Evolutionary conservation across 2,113 vertebrate species (phyloP).

Genomic region (Benitochromis conjunctus): DNA sequence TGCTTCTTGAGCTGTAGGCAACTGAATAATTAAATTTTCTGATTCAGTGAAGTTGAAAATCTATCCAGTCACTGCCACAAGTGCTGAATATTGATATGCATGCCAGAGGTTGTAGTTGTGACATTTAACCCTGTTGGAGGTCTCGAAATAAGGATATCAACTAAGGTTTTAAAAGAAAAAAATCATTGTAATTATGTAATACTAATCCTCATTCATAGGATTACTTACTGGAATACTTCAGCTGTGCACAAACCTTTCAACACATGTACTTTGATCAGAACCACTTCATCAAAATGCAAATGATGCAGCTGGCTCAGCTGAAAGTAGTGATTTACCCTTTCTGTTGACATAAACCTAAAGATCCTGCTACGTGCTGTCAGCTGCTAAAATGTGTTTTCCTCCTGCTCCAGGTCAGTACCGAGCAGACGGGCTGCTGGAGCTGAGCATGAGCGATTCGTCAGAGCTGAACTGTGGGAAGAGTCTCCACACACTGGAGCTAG

Average conservation of each 20-base stretch:
- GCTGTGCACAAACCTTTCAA: background rate
- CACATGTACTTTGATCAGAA: background rate
- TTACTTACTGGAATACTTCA: background rate
- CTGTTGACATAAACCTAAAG: background rate
- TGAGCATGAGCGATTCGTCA: conserved; percentile 85
- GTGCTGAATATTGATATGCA: conserved; percentile 15
- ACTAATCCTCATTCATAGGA: background rate
- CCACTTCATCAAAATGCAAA: background rate
- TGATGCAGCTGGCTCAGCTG: background rate
- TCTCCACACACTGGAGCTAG: conserved; percentile 87
- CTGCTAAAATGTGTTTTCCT: background rate
- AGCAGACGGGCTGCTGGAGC: conserved; percentile 86
- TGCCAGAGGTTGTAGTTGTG: background rate
- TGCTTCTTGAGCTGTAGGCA: conserved; percentile 6
- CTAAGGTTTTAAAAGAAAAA: background rate
- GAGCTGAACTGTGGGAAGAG: conserved; percentile 86
- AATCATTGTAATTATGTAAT: background rate
- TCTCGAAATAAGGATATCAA: background rate
- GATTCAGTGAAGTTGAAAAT: conserved; percentile 44
- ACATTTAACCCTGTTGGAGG: background rate
- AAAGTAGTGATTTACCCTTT: background rate
- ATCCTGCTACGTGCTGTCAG: background rate
- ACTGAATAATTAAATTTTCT: conserved; percentile 40
- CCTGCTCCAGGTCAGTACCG: conserved; percentile 83
- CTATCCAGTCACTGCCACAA: background rate